Percentiles rank a stretch among this genome's conserved stretches.
Evolutionary conservation across 2,888 invertebrate genomes (phyloP).

Genomic region (Agrochola lota): DNA sequence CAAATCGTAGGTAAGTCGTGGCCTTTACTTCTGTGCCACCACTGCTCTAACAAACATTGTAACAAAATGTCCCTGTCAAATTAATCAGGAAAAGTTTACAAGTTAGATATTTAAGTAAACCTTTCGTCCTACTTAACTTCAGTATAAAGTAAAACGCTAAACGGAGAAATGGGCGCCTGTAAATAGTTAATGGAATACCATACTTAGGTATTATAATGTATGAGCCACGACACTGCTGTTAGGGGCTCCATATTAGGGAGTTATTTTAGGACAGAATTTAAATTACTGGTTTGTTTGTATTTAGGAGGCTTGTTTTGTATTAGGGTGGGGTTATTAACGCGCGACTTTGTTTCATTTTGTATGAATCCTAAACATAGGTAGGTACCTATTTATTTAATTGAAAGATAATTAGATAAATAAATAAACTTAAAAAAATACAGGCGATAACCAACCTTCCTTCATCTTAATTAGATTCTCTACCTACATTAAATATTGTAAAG

Average conservation of each 20-base stretch:
- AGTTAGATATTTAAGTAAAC: slow-evolving; percentile 30
- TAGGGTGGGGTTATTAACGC: background rate
- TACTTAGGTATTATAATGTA: slow-evolving; percentile 54
- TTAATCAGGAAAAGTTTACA: slow-evolving; percentile 10
- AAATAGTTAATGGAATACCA: slow-evolving; percentile 59
- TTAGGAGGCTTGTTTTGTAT: background rate
- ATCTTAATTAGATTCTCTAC: background rate
- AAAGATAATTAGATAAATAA: too few relatives aligned
- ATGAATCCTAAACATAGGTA: background rate
- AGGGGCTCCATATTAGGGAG: slow-evolving; percentile 36
- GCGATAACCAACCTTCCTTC: background rate
- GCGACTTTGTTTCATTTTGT: background rate
- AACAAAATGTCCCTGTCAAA: slow-evolving; percentile 18
- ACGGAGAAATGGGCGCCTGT: slow-evolving; percentile 43
- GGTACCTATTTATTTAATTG: too few relatives aligned
- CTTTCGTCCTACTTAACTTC: slow-evolving; percentile 24
- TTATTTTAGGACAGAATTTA: slow-evolving; percentile 38
- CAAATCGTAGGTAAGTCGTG: too few relatives aligned
- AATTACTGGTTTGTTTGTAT: slow-evolving; percentile 16
- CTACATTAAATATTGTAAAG: too few relatives aligned
- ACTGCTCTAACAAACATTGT: background rate
- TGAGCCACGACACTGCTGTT: slow-evolving; percentile 46
- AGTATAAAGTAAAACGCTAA: slow-evolving; percentile 32
- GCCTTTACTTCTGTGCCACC: too few relatives aligned
- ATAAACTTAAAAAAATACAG: too few relatives aligned